phyloP scores from a whole-genome alignment of 2,888 invertebrate species.

The Oxycera nigricornis region DNA sequence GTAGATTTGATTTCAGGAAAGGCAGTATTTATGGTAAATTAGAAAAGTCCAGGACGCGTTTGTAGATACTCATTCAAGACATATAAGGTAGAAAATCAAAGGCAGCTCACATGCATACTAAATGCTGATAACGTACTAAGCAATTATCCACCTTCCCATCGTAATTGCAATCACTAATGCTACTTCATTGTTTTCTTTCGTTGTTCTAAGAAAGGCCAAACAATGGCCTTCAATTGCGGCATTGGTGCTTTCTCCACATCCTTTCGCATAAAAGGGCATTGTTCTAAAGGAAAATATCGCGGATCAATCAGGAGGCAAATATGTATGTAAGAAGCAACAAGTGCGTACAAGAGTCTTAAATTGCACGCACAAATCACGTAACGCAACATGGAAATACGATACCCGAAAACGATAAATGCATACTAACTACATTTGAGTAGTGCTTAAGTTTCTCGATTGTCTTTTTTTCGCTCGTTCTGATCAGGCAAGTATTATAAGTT shows the following conservation, averaged over 20 bases:
- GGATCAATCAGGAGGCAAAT: neutral
- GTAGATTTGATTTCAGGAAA: neutral
- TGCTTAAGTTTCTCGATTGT: neutral
- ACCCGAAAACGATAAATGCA: neutral
- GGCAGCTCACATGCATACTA: too few species aligned
- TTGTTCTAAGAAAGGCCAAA: constrained; percentile 35
- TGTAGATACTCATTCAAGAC: too few species aligned
- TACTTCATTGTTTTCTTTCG: neutral
- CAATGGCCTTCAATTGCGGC: constrained; percentile 30
- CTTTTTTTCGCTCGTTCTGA: neutral
- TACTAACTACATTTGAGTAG: neutral
- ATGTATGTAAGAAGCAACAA: constrained; percentile 6
- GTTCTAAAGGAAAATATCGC: neutral
- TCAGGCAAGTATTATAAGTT: neutral
- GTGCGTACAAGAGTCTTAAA: neutral
- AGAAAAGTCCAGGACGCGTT: too few species aligned
- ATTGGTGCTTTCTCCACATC: neutral
- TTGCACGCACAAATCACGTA: constrained; percentile 27
- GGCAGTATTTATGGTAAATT: too few species aligned
- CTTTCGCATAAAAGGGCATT: neutral
- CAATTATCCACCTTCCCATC: neutral
- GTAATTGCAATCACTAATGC: neutral
- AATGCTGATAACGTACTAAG: too few species aligned
- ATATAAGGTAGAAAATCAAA: too few species aligned
- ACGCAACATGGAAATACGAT: constrained; percentile 19